phyloP scores from a whole-genome alignment of 2,888 invertebrate genomes.

The Oegoconia quadripuncta region DNA sequence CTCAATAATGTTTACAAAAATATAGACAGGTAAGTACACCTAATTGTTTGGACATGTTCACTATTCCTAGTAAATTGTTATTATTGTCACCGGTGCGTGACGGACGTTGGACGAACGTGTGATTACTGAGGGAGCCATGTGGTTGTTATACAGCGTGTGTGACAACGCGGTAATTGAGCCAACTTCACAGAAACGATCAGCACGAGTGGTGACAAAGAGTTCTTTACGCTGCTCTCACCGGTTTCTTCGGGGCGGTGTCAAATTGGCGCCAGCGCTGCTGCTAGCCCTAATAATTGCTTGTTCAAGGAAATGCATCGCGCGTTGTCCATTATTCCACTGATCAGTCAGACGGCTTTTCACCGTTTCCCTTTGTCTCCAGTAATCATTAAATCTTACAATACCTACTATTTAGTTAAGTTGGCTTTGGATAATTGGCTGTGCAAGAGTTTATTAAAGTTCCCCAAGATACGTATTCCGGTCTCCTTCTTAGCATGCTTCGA shows the following conservation, averaged over 20 bases:
- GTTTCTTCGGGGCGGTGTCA: conserved; percentile 36
- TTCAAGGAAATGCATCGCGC: conserved; percentile 38
- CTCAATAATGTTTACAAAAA: conserved; percentile 4
- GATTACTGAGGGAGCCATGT: conserved; percentile 46
- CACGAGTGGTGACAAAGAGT: conserved; percentile 23
- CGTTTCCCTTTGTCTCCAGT: not conserved
- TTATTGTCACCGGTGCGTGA: conserved; percentile 63
- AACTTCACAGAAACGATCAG: conserved; percentile 51
- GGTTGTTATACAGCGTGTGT: conserved; percentile 38
- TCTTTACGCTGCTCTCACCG: conserved; percentile 7
- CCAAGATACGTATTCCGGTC: too few species aligned
- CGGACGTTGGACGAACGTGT: conserved; percentile 54
- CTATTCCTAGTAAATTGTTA: conserved; percentile 50
- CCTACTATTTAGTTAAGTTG: too few species aligned
- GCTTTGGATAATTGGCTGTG: too few species aligned
- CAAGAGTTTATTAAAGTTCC: too few species aligned
- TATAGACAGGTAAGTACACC: too few species aligned
- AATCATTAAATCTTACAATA: too few species aligned
- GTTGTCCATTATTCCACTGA: conserved; percentile 29
- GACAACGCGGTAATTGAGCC: conserved; percentile 58
- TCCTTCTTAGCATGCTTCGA: too few species aligned
- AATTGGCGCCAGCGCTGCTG: conserved; percentile 32
- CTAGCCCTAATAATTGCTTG: conserved; percentile 44
- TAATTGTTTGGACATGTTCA: conserved; percentile 7
- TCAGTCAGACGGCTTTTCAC: not conserved